These are phyloP conservation scores for Amiota mariae DNA, from an alignment of 2,888 invertebrate genomes.

Conservation along the genomic window DNA sequence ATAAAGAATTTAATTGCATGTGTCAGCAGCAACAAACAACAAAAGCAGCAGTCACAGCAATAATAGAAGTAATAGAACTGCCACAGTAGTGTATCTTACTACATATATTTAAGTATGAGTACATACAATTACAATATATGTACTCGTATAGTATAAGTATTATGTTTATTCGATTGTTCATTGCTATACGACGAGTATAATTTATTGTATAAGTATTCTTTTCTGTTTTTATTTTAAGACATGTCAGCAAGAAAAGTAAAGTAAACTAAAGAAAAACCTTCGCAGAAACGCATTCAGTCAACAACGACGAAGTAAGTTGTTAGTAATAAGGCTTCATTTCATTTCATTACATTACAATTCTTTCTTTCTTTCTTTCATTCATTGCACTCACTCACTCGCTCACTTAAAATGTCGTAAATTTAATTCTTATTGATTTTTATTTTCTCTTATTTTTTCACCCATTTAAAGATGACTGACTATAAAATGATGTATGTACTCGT, in stretches of 20 bases:
- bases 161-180: too few species aligned
- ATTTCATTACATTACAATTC: background rate
- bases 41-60: too few species aligned
- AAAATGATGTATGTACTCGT: background rate
- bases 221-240: background rate
- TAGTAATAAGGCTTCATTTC: conserved; percentile 62
- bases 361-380: background rate
- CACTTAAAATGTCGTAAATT: conserved; percentile 18
- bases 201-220: too few species aligned
- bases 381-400: conserved; percentile 24
- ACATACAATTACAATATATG: too few species aligned
- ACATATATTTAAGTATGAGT: too few species aligned
- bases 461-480: too few species aligned
- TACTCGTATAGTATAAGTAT: too few species aligned
- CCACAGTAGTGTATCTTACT: too few species aligned
- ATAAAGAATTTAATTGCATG: background rate
- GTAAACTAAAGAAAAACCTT: conserved; percentile 8
- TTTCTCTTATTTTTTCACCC: background rate
- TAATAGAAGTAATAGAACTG: too few species aligned
- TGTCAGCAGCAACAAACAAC: conserved; percentile 54
- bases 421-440: conserved; percentile 31
- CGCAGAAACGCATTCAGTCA: too few species aligned
- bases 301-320: too few species aligned
- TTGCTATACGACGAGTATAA: too few species aligned
- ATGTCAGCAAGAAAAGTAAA: conserved; percentile 6